phyloP scores from a whole-genome alignment of 1,140 invertebrate genomes.

The Eurosta solidaginis region DNA sequence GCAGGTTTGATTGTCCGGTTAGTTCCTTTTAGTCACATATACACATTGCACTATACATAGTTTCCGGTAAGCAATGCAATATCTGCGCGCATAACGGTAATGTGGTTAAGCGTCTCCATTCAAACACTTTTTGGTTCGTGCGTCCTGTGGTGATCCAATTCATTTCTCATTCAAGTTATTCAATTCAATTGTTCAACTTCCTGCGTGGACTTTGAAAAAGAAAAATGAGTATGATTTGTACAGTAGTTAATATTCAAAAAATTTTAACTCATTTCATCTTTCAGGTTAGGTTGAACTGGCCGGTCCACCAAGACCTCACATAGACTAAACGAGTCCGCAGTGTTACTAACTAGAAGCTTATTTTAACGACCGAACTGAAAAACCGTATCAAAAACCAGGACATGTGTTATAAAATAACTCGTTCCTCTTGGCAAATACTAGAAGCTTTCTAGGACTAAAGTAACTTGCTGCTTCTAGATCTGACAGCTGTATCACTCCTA shows the following conservation, averaged over 20 bases:
- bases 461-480: too few species aligned
- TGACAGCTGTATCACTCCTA: too few species aligned
- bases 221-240: neutral
- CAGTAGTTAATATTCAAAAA: neutral
- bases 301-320: too few species aligned
- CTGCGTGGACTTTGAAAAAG: neutral
- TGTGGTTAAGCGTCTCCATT: slow-evolving; percentile 1
- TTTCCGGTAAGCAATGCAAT: neutral
- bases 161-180: slow-evolving; percentile 25
- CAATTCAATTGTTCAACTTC: slow-evolving; percentile 26
- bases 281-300: too few species aligned
- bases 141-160: neutral
- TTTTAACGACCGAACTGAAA: too few species aligned
- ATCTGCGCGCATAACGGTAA: neutral
- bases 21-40: neutral
- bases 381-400: too few species aligned
- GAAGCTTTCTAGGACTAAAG: too few species aligned
- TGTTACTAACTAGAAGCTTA: too few species aligned
- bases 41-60: slow-evolving; percentile 2
- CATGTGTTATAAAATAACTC: too few species aligned
- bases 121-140: neutral
- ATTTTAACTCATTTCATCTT: too few species aligned
- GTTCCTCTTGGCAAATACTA: too few species aligned
- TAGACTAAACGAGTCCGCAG: too few species aligned
- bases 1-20: neutral